These are phyloP conservation scores for Chymomyza costata DNA, from an alignment of 1,140 invertebrate genomes.

Conservation along the genomic window DNA sequence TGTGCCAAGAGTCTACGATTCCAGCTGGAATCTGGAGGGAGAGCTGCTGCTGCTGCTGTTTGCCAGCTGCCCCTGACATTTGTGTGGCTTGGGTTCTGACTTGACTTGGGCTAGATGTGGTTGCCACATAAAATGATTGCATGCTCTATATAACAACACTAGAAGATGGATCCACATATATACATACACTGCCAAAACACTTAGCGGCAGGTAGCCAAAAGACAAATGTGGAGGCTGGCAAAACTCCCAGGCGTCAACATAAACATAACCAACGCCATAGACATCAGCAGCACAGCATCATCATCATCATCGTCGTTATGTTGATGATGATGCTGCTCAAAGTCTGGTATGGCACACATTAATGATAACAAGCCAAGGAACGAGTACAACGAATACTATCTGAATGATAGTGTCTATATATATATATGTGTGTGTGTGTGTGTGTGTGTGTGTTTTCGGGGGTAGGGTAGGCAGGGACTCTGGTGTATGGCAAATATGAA, in stretches of 20 bases:
- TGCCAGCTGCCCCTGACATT: constrained; percentile 67
- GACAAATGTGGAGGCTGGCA: constrained; percentile 28
- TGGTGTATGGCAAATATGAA: constrained; percentile 73
- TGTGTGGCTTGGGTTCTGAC: constrained; percentile 33
- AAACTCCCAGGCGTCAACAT: constrained; percentile 68
- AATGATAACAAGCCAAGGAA: constrained; percentile 62
- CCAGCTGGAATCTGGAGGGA: constrained; percentile 19
- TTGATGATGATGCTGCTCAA: constrained; percentile 26
- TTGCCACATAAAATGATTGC: constrained; percentile 71
- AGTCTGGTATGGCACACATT: constrained; percentile 57
- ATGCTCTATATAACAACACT: constrained; percentile 59
- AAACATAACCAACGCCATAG: constrained; percentile 60
- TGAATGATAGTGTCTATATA: no score
- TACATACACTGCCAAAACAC: constrained; percentile 49
- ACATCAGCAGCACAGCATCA: constrained; percentile 30
- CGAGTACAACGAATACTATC: no score
- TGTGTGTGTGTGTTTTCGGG: constrained; percentile 38
- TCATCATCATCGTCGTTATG: constrained; percentile 41
- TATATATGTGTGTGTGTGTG: constrained; percentile 8
- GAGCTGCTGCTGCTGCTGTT: constrained; percentile 16
- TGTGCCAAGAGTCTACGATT: constrained; percentile 64
- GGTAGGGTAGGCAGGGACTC: no score
- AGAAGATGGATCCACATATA: constrained; percentile 21
- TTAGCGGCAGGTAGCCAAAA: constrained; percentile 61
- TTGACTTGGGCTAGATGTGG: constrained; percentile 52